Base-by-base conservation (phyloP, 2,888 invertebrate species). In the Oasisia sp. region DNA sequence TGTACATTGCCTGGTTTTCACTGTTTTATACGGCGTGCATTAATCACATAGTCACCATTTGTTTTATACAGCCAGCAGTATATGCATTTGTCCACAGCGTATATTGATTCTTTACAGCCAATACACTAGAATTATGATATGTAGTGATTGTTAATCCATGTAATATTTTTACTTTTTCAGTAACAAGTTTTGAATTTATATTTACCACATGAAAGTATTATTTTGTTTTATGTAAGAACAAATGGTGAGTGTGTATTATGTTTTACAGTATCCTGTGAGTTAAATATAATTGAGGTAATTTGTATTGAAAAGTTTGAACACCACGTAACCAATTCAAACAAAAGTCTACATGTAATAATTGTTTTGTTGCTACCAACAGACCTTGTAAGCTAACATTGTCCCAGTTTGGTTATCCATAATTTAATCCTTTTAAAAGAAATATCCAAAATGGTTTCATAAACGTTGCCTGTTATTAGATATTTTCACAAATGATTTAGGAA, bases 1-100 rank as follows among this genome's bases (percentile, higher is more conserved):
- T 74, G 74, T 74, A 74, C 74, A 74, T 74, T 74, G 74, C 74
- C 74, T 27, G 74, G 27, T 74, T 74, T 74, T 74, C 74, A 74
- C 74, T 27, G 74, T 74, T 74, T 74, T 74, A 74, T 74, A n/a
- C 27, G 27, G 27, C 74, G 7, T 74, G 27, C n/a, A 74, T 74
- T 74, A 74, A n/a, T 27, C 19, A 74, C 27, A n/a, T 27, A 27
- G 27, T 27, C n/a, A n/a, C 74, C 74, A 74, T 74, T 74, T 74
- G 19, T 74, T 74, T 74, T 74, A 27, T 74, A 74, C 74, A 74
- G 74, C 74, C 74, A 74, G n/a, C 19, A 74, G 74, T 74, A 27
- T 74, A 19, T 74, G 27, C 19, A 14, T 74, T 74, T 27, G 74
- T 74, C 74, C 74, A 74, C 74, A 56, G 19, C n/a, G 14, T 74